Base-by-base conservation (phyloP, 2,113 vertebrate genomes). In the Heterocephalus glaber region DNA sequence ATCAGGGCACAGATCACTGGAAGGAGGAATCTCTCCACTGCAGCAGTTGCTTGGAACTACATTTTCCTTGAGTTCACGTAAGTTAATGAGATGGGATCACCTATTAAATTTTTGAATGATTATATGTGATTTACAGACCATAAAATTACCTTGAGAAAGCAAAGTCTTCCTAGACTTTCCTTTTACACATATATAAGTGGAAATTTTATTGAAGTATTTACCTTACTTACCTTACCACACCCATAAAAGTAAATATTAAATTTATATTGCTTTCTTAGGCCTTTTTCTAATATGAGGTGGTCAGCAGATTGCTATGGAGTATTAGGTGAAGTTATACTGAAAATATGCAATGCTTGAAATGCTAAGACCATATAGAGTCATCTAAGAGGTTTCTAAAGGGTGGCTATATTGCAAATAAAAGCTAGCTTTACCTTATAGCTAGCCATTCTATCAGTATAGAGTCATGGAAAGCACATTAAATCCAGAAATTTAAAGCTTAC, bases 241-340 rank as follows among this genome's bases (percentile, higher is more conserved):
- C 33, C 65, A 84, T 16, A 79, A 83, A 84, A 87, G n/a, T 30
- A 92, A 95, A 90, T 49, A 44, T 70, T 72, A 60, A 92, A 72
- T 66, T 77, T 85, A 90, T 28, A 66, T n/a, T 60, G 2, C 47
- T 76, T 63, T 72, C 33, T 85, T 89, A 10, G 38, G 68, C 68
- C 20, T 41, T 41, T 41, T 26, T 16, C 22, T 66, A 63, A 72
- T 35, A 47, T 2, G 20, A 16, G 17, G 49, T 94, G 22, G 12
- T 83, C 38, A 74, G 1, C 11, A 92, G 24, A 89, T 80, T 58
- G 22, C 13, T 54, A 17, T 3, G 7, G 33, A 7, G 17, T 72
- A 26, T 41, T 79, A 77, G 49, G 47, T 35, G 47, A 86, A 33
- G 1, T 56, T 5, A 84, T 47, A 38, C 47, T 49, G 30, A 77